These are phyloP conservation scores for Escarpia spicata DNA, from an alignment of 2,888 invertebrate genomes.

Conservation along the genomic window DNA sequence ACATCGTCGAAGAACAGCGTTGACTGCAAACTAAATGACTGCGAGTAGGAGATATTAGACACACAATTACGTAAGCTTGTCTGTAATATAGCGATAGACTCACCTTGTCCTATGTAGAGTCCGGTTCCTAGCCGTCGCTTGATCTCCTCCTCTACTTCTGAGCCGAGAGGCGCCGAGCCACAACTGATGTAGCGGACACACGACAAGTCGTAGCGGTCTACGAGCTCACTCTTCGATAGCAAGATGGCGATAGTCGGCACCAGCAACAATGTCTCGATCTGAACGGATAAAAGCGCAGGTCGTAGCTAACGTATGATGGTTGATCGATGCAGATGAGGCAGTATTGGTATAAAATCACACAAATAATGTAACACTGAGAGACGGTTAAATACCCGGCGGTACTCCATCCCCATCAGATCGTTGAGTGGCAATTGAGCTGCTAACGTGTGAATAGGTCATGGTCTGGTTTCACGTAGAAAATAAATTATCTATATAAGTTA, in stretches of 20 bases:
- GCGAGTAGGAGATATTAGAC: too few species aligned
- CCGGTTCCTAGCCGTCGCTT: background rate
- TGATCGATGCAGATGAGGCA: background rate
- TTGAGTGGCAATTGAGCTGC: too few species aligned
- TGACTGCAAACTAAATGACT: too few species aligned
- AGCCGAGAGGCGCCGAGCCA: slow-evolving; percentile 18
- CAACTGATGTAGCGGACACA: slow-evolving; percentile 1
- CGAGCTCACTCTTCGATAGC: background rate
- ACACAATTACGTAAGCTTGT: too few species aligned
- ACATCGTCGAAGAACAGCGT: too few species aligned
- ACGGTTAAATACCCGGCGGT: too few species aligned
- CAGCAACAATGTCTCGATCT: background rate
- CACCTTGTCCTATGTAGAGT: slow-evolving; percentile 6
- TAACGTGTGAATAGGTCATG: too few species aligned
- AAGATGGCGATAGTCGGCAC: background rate
- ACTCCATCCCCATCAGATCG: too few species aligned
- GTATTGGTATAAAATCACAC: too few species aligned
- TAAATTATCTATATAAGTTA: too few species aligned
- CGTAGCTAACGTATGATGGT: background rate
- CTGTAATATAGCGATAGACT: background rate
- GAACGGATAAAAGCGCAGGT: background rate
- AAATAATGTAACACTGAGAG: too few species aligned
- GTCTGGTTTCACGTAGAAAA: too few species aligned
- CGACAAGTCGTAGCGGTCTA: slow-evolving; percentile 19
- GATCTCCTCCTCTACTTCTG: background rate